Evolutionary conservation across 2,113 vertebrate genomes (phyloP).

Genomic region (Lophochroa leadbeateri): DNA sequence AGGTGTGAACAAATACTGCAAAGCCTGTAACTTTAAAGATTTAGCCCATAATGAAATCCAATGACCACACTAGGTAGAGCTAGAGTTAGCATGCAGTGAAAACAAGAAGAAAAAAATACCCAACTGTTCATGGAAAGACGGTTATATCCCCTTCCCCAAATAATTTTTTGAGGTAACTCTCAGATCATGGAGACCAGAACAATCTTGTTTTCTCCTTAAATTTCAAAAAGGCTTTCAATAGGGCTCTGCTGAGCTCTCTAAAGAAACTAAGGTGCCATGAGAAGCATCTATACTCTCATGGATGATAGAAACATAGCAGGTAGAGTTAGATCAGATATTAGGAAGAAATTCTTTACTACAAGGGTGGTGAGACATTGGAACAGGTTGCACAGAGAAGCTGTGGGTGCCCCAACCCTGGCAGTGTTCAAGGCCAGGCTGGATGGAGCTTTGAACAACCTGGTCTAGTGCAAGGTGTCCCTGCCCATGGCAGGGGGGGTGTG

Average conservation of each 20-base stretch:
- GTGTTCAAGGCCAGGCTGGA: not conserved
- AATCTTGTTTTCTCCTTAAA: not conserved
- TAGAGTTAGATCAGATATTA: not conserved
- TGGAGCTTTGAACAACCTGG: not conserved
- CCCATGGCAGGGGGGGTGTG: not conserved
- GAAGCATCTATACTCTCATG: not conserved
- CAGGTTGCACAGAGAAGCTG: not conserved
- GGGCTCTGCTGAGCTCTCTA: not conserved
- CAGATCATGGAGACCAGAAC: not conserved
- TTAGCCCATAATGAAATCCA: not conserved
- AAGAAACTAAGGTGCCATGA: not conserved
- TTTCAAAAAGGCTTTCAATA: not conserved
- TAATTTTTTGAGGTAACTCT: not conserved
- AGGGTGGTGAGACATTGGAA: not conserved
- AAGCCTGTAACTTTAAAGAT: not conserved
- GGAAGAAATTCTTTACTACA: not conserved
- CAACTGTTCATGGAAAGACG: not conserved
- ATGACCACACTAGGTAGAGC: not conserved
- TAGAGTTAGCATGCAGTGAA: not conserved
- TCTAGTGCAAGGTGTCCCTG: not conserved
- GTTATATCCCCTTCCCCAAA: not conserved
- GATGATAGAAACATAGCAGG: not conserved
- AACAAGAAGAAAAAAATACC: not conserved
- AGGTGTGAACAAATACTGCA: not conserved
- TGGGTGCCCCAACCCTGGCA: not conserved